These are phyloP conservation scores for Copsychus sechellarum DNA, from an alignment of 2,113 vertebrate genomes.

Conservation along the genomic window DNA sequence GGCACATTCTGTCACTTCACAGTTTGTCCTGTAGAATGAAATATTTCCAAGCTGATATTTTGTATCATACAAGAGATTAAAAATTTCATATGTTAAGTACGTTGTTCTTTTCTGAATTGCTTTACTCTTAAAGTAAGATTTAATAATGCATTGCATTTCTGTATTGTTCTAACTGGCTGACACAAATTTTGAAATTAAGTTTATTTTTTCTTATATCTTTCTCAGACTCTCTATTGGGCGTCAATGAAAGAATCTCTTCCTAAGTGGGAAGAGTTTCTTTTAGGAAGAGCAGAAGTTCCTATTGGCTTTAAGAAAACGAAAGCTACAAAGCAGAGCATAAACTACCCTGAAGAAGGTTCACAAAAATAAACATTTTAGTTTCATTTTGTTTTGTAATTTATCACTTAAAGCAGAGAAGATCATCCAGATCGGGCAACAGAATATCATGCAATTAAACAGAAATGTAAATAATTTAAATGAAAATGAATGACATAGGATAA, in stretches of 20 bases:
- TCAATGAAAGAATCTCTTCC: conserved; percentile 85
- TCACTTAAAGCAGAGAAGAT: not conserved
- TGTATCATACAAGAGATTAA: conserved; percentile 57
- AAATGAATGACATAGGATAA: not conserved
- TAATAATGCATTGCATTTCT: conserved; percentile 35
- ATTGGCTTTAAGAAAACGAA: conserved; percentile 54
- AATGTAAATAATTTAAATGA: not conserved
- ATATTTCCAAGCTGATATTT: conserved; percentile 60
- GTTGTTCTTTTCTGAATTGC: conserved; percentile 66
- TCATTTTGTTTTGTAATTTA: not conserved
- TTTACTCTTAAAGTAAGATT: conserved; percentile 34
- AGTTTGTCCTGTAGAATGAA: conserved; percentile 54
- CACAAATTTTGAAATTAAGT: conserved; percentile 64
- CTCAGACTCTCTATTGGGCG: conserved; percentile 85
- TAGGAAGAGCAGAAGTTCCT: conserved; percentile 80
- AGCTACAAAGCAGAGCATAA: conserved; percentile 47
- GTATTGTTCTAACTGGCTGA: conserved; percentile 46
- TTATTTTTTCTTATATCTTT: conserved; percentile 67
- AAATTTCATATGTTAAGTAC: conserved; percentile 65
- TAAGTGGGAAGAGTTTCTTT: conserved; percentile 86
- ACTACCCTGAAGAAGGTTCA: conserved; percentile 27
- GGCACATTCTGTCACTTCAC: conserved; percentile 75
- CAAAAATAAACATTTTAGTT: conserved; percentile 41
- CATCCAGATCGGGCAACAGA: not conserved
- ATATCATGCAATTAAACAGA: not conserved